Evolutionary conservation across 2,888 invertebrate species (phyloP).

Genomic region (Eristalis pertinax): DNA sequence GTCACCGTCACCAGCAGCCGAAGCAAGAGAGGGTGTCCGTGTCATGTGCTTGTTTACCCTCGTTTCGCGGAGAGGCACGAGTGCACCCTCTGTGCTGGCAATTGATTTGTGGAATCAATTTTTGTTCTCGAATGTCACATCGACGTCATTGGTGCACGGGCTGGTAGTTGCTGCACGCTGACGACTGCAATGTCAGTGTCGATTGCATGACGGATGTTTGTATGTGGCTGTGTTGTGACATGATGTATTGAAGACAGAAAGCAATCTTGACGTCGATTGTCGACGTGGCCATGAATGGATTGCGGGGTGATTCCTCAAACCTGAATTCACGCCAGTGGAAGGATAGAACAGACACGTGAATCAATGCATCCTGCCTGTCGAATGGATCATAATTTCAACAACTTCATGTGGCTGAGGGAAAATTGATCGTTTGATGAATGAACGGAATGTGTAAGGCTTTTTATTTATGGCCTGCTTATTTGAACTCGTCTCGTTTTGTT

Average conservation of each 20-base stretch:
- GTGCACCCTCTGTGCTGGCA: neutral
- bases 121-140: slow-evolving; percentile 19
- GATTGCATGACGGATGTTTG: neutral
- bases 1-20: neutral
- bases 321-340: neutral
- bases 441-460: too few relatives aligned
- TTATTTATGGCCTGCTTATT: too few relatives aligned
- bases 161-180: slow-evolving; percentile 12
- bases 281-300: neutral
- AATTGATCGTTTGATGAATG: too few relatives aligned
- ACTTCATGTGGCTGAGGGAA: neutral
- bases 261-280: neutral
- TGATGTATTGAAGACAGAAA: slow-evolving; percentile 6
- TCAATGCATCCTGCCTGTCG: neutral
- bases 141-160: neutral
- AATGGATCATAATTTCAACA: neutral
- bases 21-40: neutral
- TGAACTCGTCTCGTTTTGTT: too few relatives aligned
- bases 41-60: slow-evolving; percentile 11
- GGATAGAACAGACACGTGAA: neutral
- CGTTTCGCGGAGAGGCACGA: neutral
- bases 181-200: slow-evolving; percentile 37
- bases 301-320: neutral
- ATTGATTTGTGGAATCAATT: slow-evolving; percentile 33
- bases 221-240: neutral